Evolutionary conservation across 2,113 vertebrate species (phyloP), one percentile per base, ranked within the genome.

Genomic region (Thinocorus orbignyianus): DNA sequence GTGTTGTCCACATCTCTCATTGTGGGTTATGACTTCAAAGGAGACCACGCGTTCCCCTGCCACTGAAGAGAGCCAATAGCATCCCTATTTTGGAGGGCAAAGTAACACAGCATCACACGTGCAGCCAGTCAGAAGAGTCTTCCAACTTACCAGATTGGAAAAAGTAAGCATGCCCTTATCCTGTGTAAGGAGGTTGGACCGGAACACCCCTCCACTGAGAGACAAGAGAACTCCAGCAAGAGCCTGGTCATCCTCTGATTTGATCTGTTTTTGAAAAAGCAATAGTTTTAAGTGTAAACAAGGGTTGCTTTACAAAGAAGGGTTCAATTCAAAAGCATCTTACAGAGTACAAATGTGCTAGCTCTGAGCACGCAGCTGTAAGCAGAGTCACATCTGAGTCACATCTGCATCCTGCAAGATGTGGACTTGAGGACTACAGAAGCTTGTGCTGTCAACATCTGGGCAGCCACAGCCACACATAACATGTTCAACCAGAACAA

Each of bases 141-240:
- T 69, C 17, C 13, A 44, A 57, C 83, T 74, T 97, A 99, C 99
- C 99, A 99, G 98, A 95, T 99, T 99, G 88, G 99, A 99, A 48
- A 99, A 99, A 1, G 99, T 99, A 86, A 99, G 98, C 83, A 99
- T 97, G 77, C 99, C 99, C 0, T 99, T 99, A 66, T 99, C 99
- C 95, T 99, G 99, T 5, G 99, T 99, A 89, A 99, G 94, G 78
- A 99, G 98, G 96, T 99, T 99, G 91, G 99, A 99, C 19, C 99
- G 99, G 82, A 99, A 99, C 81, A 99, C 95, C 5, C 99, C 99
- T 31, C 99, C 99, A 3, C 99, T 99, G 86, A 99, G 99, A 68
- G 99, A 99, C 61, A 99, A 62, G 23, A 99, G 99, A 64, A 99
- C 99, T 31, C 99, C 99, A 2, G 99, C 98, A 24, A 99, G 98